These are phyloP conservation scores for Macaca nemestrina DNA, from an alignment of 2,113 vertebrate genomes.

Conservation along the genomic window DNA sequence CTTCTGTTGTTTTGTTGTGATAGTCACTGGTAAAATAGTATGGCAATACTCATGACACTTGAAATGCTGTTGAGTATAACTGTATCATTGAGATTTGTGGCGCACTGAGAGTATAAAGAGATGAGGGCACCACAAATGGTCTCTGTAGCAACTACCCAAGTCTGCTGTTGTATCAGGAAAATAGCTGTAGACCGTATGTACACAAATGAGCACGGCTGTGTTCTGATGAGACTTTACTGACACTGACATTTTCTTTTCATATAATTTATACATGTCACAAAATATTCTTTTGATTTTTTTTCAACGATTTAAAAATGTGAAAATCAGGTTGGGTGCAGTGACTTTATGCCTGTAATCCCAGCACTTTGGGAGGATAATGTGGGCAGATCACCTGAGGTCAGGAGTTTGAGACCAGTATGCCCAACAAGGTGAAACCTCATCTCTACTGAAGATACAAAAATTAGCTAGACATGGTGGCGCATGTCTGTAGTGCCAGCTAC, in stretches of 20 bases:
- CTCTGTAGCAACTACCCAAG: neutral
- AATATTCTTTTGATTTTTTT: neutral
- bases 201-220: neutral
- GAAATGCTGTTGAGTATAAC: neutral
- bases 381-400: no score
- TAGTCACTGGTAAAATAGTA: neutral
- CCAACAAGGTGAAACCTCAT: no score
- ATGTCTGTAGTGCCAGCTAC: no score
- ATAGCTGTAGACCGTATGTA: neutral
- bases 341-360: no score
- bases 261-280: neutral
- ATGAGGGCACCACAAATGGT: neutral
- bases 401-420: no score
- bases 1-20: neutral
- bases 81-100: neutral
- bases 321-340: neutral
- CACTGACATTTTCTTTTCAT: neutral
- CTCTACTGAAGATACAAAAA: no score
- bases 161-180: neutral
- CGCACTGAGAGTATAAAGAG: neutral
- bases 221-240: neutral
- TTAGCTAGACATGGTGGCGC: no score
- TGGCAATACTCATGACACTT: neutral
- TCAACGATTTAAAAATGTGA: neutral
- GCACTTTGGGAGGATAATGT: no score